Evolutionary conservation across 1,140 invertebrate species (phyloP).

Genomic region (Tetragnatha versicolor): DNA sequence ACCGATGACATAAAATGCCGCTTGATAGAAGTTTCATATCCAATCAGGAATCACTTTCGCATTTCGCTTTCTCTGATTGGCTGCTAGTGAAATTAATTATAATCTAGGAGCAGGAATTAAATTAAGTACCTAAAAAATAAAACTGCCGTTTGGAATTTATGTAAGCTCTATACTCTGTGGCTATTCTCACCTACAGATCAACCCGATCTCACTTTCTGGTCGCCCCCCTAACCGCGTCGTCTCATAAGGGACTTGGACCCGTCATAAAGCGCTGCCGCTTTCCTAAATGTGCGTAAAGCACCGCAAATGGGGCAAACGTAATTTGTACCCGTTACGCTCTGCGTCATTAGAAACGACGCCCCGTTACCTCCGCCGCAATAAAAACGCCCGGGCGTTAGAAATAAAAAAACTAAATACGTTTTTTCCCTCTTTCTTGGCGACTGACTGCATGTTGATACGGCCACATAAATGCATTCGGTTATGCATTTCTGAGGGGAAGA

Average conservation of each 20-base stretch:
- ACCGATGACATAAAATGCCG: too few species aligned
- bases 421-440: not conserved
- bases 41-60: too few species aligned
- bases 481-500: not conserved
- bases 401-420: constrained; percentile 10
- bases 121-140: too few species aligned
- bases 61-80: too few species aligned
- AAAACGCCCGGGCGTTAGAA: constrained; percentile 38
- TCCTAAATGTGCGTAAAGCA: constrained; percentile 45
- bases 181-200: too few species aligned
- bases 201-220: constrained; percentile 12
- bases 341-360: constrained; percentile 40
- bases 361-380: constrained; percentile 44
- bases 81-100: too few species aligned
- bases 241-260: constrained; percentile 38
- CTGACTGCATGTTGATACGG: constrained; percentile 7
- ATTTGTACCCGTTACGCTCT: constrained; percentile 49
- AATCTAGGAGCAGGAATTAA: too few species aligned
- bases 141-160: too few species aligned
- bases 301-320: constrained; percentile 52
- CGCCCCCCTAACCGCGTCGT: constrained; percentile 12
- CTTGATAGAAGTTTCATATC: too few species aligned
- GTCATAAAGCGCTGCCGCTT: constrained; percentile 51
- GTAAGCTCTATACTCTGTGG: too few species aligned
- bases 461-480: constrained; percentile 5